A percentile compares a stretch with the other conserved stretches of the same genome.
phyloP scores from a whole-genome alignment of 2,888 invertebrate genomes.

The Brassicogethes aeneus region DNA sequence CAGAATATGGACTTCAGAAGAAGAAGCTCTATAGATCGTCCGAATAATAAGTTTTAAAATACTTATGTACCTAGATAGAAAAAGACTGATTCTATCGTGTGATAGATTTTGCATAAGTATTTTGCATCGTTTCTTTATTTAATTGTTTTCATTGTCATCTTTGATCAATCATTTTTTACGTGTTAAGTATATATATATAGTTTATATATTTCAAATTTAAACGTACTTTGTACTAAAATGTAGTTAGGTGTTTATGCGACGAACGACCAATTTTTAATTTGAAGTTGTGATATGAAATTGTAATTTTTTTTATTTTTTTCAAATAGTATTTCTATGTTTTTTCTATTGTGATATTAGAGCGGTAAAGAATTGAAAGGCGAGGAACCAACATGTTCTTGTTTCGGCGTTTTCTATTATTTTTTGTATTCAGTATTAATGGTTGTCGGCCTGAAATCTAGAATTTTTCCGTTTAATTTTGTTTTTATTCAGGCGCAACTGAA shows the following conservation, averaged over 20 bases:
- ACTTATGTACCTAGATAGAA: constrained; percentile 2
- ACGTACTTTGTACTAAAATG: background rate
- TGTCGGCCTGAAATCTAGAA: background rate
- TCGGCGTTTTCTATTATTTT: background rate
- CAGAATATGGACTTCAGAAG: constrained; percentile 78
- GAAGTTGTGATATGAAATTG: constrained; percentile 2
- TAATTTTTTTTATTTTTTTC: background rate
- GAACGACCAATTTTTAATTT: constrained; percentile 1
- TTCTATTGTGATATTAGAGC: constrained; percentile 2
- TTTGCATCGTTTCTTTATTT: constrained; percentile 1
- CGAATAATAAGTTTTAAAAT: background rate
- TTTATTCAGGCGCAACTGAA: background rate
- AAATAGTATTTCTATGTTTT: constrained; percentile 2
- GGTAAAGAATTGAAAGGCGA: background rate
- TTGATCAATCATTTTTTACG: background rate
- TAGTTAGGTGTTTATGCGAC: constrained; percentile 1
- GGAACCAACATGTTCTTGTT: constrained; percentile 1
- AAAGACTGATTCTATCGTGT: constrained; percentile 2
- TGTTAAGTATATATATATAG: constrained; percentile 13
- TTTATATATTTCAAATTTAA: constrained; percentile 12
- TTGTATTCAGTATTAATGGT: background rate
- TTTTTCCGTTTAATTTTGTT: background rate
- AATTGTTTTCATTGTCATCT: constrained; percentile 1
- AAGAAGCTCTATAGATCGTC: constrained; percentile 75
- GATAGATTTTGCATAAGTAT: constrained; percentile 2